Base-by-base conservation (phyloP, 2,888 invertebrate species). In the Barypeithes pellucidus region DNA sequence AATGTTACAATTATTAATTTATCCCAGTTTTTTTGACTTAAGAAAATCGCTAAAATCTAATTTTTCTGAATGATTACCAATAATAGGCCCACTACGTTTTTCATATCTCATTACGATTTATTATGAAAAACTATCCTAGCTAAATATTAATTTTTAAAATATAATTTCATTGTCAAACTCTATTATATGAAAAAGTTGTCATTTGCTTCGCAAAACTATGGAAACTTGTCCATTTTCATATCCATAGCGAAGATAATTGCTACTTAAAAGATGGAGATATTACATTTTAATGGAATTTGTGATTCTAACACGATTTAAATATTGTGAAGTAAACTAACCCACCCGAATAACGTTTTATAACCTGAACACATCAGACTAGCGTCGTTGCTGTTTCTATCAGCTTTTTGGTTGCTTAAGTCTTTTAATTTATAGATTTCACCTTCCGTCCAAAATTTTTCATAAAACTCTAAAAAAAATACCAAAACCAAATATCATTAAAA, bases 1-100 rank as follows among this genome's bases (percentile, higher is more conserved):
- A 7, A 3, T 45, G 54, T 4, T n/a, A 36, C 20, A 72, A 66
- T 36, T n/a, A 50, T 59, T n/a, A 62, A 33, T 45, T 59, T 43
- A 11, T 16, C 24, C 9, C 69, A 70, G 73, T 78, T 78, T 80
- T 80, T 77, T 80, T 78, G 79, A 77, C 77, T 72, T 78, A 77
- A 60, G 76, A 78, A 79, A 80, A 76, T 67, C 76, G 68, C 80
- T 82, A 80, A 75, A 68, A 77, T 80, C 60, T 70, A 68, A 54
- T 54, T 52, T 57, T 54, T 74, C 79, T 82, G 82, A 82, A 84
- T 50, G 69, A 43, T 83, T 83, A 83, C 83, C 83, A n/a, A 84
- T 83, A 50, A 50, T 50, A 85, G 84, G 84, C 84, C 84, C 83
- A 83, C 84, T 84, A 84, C 83, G 81, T 80, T 59, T 69, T 60